Percentiles rank a stretch among this genome's conserved stretches.
Evolutionary conservation across 2,113 vertebrate genomes (phyloP).

Genomic region (Thalassarche chlororhynchos): DNA sequence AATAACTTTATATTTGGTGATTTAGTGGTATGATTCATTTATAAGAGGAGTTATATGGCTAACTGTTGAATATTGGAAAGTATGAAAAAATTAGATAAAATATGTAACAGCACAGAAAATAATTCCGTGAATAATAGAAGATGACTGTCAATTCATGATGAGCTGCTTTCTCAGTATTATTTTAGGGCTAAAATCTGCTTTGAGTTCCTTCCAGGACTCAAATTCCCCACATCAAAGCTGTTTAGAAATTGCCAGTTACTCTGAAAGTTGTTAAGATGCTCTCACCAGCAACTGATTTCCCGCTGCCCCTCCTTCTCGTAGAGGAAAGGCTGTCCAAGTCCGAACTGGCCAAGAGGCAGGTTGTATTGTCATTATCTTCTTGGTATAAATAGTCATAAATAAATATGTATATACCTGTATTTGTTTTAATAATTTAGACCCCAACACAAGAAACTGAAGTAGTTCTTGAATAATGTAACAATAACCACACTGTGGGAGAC

Average conservation of each 20-base stretch:
- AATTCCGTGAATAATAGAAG: background rate
- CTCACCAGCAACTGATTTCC: background rate
- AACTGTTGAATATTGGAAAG: background rate
- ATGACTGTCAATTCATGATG: background rate
- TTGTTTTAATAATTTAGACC: background rate
- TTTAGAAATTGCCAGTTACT: background rate
- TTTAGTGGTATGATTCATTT: background rate
- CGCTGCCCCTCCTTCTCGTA: background rate
- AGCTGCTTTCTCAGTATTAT: background rate
- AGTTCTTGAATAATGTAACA: background rate
- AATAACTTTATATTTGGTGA: background rate
- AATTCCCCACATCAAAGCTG: background rate
- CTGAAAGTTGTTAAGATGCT: background rate
- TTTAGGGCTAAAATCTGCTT: background rate
- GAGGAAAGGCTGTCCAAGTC: background rate
- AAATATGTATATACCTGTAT: background rate
- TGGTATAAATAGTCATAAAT: background rate
- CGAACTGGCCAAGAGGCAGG: background rate
- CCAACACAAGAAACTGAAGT: background rate
- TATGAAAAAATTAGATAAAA: background rate
- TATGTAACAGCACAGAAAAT: background rate
- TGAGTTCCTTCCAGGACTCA: background rate
- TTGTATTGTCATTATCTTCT: background rate
- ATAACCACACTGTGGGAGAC: background rate
- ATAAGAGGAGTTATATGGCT: background rate